phyloP scores from a whole-genome alignment of 1,140 invertebrate species.

The Holotrichia oblita region DNA sequence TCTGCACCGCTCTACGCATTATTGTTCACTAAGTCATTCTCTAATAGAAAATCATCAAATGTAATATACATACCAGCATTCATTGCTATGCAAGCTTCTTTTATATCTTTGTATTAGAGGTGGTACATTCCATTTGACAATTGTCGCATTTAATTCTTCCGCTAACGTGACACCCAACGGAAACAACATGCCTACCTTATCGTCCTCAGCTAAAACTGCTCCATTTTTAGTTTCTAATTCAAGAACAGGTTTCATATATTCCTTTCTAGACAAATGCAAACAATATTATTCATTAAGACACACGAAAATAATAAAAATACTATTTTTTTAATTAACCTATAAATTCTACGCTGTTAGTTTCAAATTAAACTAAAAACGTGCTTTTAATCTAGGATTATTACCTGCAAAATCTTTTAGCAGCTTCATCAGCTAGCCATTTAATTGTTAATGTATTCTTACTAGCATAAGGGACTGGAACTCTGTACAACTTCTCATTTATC shows the following conservation, averaged over 20 bases:
- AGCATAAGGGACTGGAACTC: conserved; percentile 70
- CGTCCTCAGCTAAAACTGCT: conserved; percentile 71
- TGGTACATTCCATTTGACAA: conserved; percentile 71
- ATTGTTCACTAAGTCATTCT: no score
- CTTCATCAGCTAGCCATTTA: conserved; percentile 75
- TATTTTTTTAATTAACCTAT: no score
- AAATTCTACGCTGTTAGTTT: no score
- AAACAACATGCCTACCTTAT: conserved; percentile 68
- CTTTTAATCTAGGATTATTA: not conserved
- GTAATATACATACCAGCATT: conserved; percentile 64
- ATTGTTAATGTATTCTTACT: conserved; percentile 69
- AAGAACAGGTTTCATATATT: conserved; percentile 70
- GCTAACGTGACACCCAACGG: conserved; percentile 60
- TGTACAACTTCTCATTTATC: conserved; percentile 69
- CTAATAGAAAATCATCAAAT: conserved; percentile 55
- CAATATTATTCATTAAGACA: no score
- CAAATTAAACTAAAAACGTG: no score
- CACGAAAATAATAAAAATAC: no score
- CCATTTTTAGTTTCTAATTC: conserved; percentile 73
- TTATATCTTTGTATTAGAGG: conserved; percentile 70
- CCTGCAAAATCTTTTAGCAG: conserved; percentile 75
- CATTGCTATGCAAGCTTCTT: conserved; percentile 69
- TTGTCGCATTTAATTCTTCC: conserved; percentile 67
- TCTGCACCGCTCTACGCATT: no score
- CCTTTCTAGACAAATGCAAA: conserved; percentile 62